Percentiles rank a stretch among this genome's conserved stretches.
Evolutionary conservation across 2,797 vertebrate genomes (phyloP).

Genomic region (Alosa sapidissima): DNA sequence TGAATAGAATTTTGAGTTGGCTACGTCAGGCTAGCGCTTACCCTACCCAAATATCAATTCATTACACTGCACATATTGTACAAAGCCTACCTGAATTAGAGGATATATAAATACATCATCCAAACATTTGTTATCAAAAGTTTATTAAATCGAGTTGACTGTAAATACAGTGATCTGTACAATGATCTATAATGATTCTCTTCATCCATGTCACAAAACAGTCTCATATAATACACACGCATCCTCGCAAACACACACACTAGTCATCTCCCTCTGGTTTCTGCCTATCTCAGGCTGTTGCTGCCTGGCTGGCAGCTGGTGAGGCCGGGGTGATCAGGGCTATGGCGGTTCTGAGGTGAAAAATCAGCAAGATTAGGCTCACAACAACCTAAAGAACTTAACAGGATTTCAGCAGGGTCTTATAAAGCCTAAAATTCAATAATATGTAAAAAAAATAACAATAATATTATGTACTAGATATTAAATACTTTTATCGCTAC

Average conservation of each 20-base stretch:
- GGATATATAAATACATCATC: background rate
- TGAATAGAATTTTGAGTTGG: no score
- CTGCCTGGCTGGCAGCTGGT: constrained; percentile 92
- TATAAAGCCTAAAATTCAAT: no score
- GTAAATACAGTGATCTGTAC: constrained; percentile 21
- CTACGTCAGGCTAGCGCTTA: no score
- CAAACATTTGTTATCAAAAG: constrained; percentile 15
- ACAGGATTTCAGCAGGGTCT: no score
- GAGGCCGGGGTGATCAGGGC: constrained; percentile 90
- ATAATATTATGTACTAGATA: no score
- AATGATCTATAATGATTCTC: constrained; percentile 3
- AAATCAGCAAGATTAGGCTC: constrained; percentile 25
- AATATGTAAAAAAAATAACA: no score
- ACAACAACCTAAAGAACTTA: no score
- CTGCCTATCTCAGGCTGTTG: constrained; percentile 87
- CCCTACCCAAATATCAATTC: no score
- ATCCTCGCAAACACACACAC: constrained; percentile 46
- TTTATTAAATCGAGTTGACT: constrained; percentile 15
- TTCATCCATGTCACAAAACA: constrained; percentile 7
- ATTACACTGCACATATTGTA: background rate
- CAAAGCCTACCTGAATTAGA: background rate
- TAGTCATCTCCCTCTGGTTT: constrained; percentile 19
- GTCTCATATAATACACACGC: constrained; percentile 49
- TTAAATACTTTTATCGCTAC: no score
- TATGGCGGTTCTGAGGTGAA: constrained; percentile 85